These are phyloP conservation scores for Drosophila differens DNA, from an alignment of 2,888 invertebrate species.

Conservation along the genomic window DNA sequence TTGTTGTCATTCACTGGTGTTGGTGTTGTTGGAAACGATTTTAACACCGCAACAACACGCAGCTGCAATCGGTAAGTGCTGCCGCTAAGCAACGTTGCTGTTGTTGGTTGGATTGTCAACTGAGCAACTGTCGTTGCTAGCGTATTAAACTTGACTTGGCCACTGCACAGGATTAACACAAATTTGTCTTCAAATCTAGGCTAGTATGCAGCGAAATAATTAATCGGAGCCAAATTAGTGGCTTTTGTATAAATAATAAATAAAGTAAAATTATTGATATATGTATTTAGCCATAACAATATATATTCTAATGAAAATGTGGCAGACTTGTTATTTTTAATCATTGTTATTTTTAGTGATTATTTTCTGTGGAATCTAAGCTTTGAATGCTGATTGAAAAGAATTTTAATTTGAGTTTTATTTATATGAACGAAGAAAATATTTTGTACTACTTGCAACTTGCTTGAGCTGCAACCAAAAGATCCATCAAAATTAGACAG, in stretches of 20 bases:
- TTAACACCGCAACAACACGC: conserved; percentile 54
- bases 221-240: neutral
- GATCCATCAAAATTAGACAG: conserved; percentile 48
- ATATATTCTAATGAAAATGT: too few species aligned
- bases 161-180: conserved; percentile 16
- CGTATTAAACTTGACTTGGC: conserved; percentile 1
- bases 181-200: conserved; percentile 1
- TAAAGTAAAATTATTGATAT: neutral
- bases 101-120: conserved; percentile 36
- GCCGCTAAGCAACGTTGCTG: conserved; percentile 14
- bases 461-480: conserved; percentile 19
- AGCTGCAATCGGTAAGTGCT: conserved; percentile 45
- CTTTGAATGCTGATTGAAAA: neutral
- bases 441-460: conserved; percentile 15
- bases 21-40: conserved; percentile 34
- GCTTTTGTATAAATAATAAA: neutral
- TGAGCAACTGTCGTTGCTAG: neutral
- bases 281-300: neutral
- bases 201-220: neutral
- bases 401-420: neutral
- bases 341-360: neutral
- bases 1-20: conserved; percentile 27
- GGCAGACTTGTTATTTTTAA: neutral
- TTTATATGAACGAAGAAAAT: neutral
- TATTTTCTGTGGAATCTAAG: neutral